phyloP scores from a whole-genome alignment of 2,797 vertebrate species.

The Salmo trutta region DNA sequence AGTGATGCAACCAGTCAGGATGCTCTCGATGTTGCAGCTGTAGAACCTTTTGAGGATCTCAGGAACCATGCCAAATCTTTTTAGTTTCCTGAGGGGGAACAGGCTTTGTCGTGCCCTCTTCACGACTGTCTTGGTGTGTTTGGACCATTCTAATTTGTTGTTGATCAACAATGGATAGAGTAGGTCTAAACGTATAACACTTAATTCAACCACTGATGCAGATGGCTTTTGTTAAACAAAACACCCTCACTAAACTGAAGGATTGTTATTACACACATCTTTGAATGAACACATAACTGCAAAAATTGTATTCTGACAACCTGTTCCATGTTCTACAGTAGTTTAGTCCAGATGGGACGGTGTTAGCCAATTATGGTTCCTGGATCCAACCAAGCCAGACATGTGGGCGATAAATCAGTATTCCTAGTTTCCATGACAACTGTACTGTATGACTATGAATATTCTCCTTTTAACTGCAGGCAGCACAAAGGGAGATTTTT shows the following conservation, averaged over 20 bases:
- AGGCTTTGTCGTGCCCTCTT: too few relatives aligned
- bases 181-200: not conserved
- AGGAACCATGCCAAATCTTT: too few relatives aligned
- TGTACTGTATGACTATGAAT: constrained; percentile 33
- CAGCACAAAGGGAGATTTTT: not conserved
- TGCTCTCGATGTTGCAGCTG: too few relatives aligned
- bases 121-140: too few relatives aligned
- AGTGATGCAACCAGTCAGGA: too few relatives aligned
- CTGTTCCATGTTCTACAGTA: not conserved
- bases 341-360: constrained; percentile 5
- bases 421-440: constrained; percentile 39
- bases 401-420: constrained; percentile 11
- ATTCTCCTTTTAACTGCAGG: constrained; percentile 16
- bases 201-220: not conserved
- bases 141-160: too few relatives aligned
- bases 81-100: too few relatives aligned
- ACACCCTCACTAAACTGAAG: not conserved
- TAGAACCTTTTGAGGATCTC: too few relatives aligned
- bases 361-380: not conserved
- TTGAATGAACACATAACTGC: not conserved
- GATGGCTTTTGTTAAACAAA: not conserved
- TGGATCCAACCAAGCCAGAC: constrained; percentile 9
- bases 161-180: not conserved
- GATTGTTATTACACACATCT: not conserved
- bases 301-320: not conserved